Percentiles rank a stretch among this genome's conserved stretches.
Conservation (phyloP, 2,888 invertebrate genomes). For the Lepidocyrtinus sp. region DNA sequence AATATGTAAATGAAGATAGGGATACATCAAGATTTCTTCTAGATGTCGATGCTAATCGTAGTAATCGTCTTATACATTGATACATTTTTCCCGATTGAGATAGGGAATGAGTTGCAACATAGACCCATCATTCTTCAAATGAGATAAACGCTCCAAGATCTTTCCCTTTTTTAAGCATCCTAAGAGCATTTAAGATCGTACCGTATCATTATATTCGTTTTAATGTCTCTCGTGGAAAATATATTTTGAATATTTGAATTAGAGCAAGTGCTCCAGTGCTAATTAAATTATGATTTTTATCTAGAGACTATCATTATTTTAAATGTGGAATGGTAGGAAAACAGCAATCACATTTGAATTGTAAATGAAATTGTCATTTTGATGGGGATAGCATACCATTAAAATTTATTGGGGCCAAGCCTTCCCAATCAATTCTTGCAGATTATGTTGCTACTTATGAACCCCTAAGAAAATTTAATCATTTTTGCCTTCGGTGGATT, state of each 20-base stretch:
- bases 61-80: background rate
- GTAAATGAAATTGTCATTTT: constrained; percentile 37
- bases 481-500: too few species aligned
- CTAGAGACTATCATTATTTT: constrained; percentile 31
- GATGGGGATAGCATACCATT: too few species aligned
- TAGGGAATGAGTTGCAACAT: constrained; percentile 3
- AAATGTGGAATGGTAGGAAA: constrained; percentile 26
- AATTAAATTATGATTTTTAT: constrained; percentile 39
- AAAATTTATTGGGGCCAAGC: too few species aligned
- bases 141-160: background rate
- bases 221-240: background rate
- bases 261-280: constrained; percentile 35
- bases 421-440: too few species aligned
- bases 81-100: background rate
- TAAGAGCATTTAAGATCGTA: background rate
- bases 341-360: constrained; percentile 40
- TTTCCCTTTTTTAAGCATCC: background rate
- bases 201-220: background rate
- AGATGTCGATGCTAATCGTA: constrained; percentile 8
- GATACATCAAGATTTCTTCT: background rate
- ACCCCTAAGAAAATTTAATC: too few species aligned
- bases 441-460: too few species aligned
- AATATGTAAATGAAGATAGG: constrained; percentile 6
- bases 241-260: background rate
- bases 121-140: background rate